Evolutionary conservation across 2,113 vertebrate genomes (phyloP).

Genomic region (Rhea americana): DNA sequence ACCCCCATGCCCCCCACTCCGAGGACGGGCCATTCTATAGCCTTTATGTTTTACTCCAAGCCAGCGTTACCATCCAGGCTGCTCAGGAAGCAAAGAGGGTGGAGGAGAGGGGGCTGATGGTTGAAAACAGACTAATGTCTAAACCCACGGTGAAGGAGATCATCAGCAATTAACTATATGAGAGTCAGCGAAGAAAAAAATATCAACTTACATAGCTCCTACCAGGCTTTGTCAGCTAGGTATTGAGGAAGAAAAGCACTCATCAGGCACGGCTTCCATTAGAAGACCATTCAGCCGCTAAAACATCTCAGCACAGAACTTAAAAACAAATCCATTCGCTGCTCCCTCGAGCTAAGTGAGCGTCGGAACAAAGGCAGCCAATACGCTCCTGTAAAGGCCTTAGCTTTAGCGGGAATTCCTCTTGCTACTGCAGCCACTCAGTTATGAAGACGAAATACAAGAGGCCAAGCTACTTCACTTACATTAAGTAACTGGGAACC

Average conservation of each 20-base stretch:
- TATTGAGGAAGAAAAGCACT: neutral
- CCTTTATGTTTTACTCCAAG: neutral
- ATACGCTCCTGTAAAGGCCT: neutral
- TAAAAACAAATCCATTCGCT: neutral
- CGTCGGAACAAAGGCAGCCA: neutral
- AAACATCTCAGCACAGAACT: neutral
- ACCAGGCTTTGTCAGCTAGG: neutral
- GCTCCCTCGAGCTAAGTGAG: neutral
- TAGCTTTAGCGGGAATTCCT: neutral
- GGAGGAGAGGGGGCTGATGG: neutral
- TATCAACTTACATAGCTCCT: neutral
- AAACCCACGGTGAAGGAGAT: neutral
- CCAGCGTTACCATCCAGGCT: neutral
- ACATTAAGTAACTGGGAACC: neutral
- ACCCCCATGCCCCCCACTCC: neutral
- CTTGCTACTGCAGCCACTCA: neutral
- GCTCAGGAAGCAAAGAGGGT: neutral
- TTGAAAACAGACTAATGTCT: neutral
- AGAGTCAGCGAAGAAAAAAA: neutral
- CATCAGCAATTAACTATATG: neutral
- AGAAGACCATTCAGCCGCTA: neutral
- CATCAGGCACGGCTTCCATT: conserved; percentile 3
- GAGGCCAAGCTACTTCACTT: neutral
- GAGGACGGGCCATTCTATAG: neutral
- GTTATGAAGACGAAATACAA: neutral